Conservation (phyloP, 2,888 invertebrate genomes). For the Octonoba sinensis region DNA sequence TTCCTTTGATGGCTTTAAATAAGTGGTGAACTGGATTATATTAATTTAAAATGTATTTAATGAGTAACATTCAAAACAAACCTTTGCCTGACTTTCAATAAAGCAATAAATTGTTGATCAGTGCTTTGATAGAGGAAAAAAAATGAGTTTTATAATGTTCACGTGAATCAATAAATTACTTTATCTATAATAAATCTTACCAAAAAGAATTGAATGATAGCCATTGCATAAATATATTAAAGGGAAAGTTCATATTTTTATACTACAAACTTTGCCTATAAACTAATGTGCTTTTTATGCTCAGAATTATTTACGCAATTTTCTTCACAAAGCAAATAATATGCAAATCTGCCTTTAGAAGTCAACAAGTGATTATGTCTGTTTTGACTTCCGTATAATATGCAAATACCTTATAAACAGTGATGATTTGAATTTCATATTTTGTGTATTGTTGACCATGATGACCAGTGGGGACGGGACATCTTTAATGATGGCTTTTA, state of each 20-base stretch:
- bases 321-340: neutral
- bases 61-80: neutral
- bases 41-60: too few relatives aligned
- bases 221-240: constrained; percentile 34
- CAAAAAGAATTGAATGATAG: constrained; percentile 19
- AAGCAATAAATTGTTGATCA: constrained; percentile 63
- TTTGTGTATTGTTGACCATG: too few relatives aligned
- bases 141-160: constrained; percentile 52
- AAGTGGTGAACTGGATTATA: too few relatives aligned
- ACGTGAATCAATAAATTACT: constrained; percentile 25
- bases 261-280: constrained; percentile 48
- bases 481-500: too few relatives aligned
- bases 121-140: constrained; percentile 33
- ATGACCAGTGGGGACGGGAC: too few relatives aligned
- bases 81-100: constrained; percentile 31
- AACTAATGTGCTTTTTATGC: constrained; percentile 18
- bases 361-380: too few relatives aligned
- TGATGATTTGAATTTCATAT: too few relatives aligned
- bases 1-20: too few relatives aligned
- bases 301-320: constrained; percentile 5
- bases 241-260: constrained; percentile 49
- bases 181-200: constrained; percentile 40
- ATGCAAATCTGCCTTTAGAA: too few relatives aligned
- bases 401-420: too few relatives aligned
- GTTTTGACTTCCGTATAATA: too few relatives aligned